Percentiles rank a stretch among this genome's conserved stretches.
Evolutionary conservation across 1,140 invertebrate species (phyloP).

Genomic region (Diploscapter pachys): DNA sequence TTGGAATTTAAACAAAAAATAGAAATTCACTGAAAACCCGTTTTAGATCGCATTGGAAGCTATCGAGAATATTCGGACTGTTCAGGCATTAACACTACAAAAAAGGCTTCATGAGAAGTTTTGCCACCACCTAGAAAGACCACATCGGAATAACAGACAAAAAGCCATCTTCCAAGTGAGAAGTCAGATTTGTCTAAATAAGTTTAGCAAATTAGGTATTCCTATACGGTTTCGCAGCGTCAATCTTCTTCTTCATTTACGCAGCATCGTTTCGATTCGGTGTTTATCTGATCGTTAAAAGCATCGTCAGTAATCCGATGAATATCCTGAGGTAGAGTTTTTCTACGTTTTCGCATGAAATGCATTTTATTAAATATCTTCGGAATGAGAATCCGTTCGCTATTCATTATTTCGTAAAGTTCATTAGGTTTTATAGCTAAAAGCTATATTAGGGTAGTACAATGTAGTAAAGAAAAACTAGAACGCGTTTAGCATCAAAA

Average conservation of each 20-base stretch:
- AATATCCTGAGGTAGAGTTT: constrained; percentile 45
- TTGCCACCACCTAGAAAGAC: constrained; percentile 26
- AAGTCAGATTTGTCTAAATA: too few relatives aligned
- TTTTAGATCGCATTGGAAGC: constrained; percentile 36
- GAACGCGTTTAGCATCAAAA: too few relatives aligned
- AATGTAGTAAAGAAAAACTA: constrained; percentile 46
- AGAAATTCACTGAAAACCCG: background rate
- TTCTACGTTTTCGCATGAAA: background rate
- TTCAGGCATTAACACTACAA: constrained; percentile 37
- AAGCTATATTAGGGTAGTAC: constrained; percentile 56
- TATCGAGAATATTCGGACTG: constrained; percentile 42
- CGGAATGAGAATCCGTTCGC: constrained; percentile 22
- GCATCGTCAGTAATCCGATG: constrained; percentile 42
- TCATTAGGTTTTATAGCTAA: constrained; percentile 4
- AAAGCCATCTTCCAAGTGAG: background rate
- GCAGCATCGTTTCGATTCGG: constrained; percentile 64
- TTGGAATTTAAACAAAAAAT: background rate
- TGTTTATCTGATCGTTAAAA: constrained; percentile 57
- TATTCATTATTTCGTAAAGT: background rate
- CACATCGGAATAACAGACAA: constrained; percentile 9
- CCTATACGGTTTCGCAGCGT: constrained; percentile 56
- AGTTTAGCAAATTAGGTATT: constrained; percentile 26
- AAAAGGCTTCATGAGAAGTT: constrained; percentile 24
- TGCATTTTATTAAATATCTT: background rate
- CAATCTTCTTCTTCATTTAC: constrained; percentile 62